Evolutionary conservation across 2,797 vertebrate genomes (phyloP), one percentile per base, ranked within the genome.

Genomic region (Hybognathus amarus): DNA sequence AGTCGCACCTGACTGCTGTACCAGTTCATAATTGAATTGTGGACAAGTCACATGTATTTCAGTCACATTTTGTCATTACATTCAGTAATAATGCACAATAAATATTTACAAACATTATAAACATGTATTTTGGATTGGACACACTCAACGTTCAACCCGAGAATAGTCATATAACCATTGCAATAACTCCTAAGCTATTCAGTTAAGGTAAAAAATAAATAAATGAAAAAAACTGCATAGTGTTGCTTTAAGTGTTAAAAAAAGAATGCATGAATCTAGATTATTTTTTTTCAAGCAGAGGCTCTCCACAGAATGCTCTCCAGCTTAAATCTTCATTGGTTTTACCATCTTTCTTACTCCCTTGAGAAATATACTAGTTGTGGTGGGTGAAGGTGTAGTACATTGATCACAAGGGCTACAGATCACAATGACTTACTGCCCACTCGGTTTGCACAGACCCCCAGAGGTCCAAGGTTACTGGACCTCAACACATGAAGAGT

Each of bases 371-470:
- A 15, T 11, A 54, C 36, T 45, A 56, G 84, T 10, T 15, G n/a
- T 38, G 13, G 67, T 71, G 24, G 4, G 24, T 82, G 68, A 74
- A 61, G 50, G 36, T n/a, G 22, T 64, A 33, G 67, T 63, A 45
- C 38, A 45, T 56, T 83, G 59, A 73, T 45, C 24, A 30, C 63
- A 83, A 81, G 67, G 11, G 54, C 67, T 77, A 59, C 13, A 38
- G 36, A 70, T 82, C 67, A 33, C 67, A 24, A 22, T 70, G 80
- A 81, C 63, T 86, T 80, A 79, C 40, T 78, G 40, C 52, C 42
- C 56, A 73, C 66, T 42, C 30, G 9, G 64, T 67, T 64, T 36
- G 47, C 38, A 83, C 68, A 76, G 71, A 30, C 36, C 74, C 80
- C 59, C 54, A 67, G 77, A 81, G 74, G 69, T 33, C 30, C 30